Base-by-base conservation (phyloP, 2,797 vertebrate species). In the Echiichthys vipera region DNA sequence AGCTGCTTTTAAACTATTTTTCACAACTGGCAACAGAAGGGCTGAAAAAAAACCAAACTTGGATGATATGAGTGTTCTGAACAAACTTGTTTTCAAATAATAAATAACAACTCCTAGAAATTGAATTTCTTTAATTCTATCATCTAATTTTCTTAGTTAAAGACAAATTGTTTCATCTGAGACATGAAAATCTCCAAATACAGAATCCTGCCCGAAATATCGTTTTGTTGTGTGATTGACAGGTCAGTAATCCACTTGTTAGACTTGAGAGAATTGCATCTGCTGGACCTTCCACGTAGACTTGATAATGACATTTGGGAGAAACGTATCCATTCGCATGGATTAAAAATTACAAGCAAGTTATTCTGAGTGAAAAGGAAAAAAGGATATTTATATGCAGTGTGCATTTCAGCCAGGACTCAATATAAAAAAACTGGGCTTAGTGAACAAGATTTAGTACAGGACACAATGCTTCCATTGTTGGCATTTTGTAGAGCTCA, bases 401-500 rank as follows among this genome's bases (percentile, higher is more conserved):
- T 51, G 40, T 56, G 37, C 43, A 49, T 63, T 65, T 77, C 25
- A 57, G 24, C 36, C 22, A 68, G 32, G 49, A 56, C 54, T 80
- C 29, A 58, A 29, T 53, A 65, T 34, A 34, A 59, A 51, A 18
- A 59, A 56, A 61, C 17, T 34, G 34, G n/a, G 22, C 43, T 49
- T 27, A 36, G 50, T 65, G 59, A 80, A 75, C 49, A 59, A 34
- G 59, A 75, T 61, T 45, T 72, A 57, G 32, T 47, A 36, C 56
- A 59, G 40, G 24, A 62, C 71, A 78, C 75, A 65, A 64, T 59
- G 57, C 46, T 65, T 66, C 58, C 42, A 68, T 80, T 85, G 78
- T 80, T 78, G 51, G 70, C 58, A 51, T 80, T 80, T 76, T 74
- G 43, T 70, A 55, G 30, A 71, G 67, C 55, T 77, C 66, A 67